Conservation (phyloP, 1,140 invertebrate species). For the Temnothorax nylanderi region DNA sequence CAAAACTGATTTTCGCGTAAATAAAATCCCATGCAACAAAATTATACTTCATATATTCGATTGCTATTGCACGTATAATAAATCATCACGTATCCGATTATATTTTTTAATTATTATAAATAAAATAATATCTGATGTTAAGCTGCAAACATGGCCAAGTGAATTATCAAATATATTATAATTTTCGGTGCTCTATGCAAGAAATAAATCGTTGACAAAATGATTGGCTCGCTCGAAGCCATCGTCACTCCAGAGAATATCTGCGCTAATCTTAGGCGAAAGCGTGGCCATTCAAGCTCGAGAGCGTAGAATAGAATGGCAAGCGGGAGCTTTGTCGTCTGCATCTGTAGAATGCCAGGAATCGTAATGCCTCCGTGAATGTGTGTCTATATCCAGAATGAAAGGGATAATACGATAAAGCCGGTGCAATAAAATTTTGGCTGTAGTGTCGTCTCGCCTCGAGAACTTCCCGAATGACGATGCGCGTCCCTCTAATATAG, state of each 20-base stretch:
- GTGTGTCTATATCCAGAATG: slow-evolving; percentile 66
- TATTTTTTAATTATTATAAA: neutral
- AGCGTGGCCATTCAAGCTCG: slow-evolving; percentile 70
- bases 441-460: too few relatives aligned
- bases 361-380: slow-evolving; percentile 63
- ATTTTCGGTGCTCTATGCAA: neutral
- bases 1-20: neutral
- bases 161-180: neutral
- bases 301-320: slow-evolving; percentile 67
- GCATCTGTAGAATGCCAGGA: slow-evolving; percentile 69
- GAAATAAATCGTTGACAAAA: neutral
- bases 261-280: slow-evolving; percentile 74
- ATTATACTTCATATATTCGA: neutral
- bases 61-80: neutral
- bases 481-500: neutral
- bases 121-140: neutral
- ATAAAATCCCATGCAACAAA: neutral
- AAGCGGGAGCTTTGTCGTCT: slow-evolving; percentile 54
- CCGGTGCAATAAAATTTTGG: slow-evolving; percentile 29
- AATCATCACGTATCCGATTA: neutral
- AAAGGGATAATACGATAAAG: slow-evolving; percentile 54
- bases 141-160: neutral
- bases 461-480: neutral
- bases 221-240: slow-evolving; percentile 40
- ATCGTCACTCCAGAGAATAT: slow-evolving; percentile 50